Percentiles rank a stretch among this genome's conserved stretches.
phyloP scores from a whole-genome alignment of 1,140 invertebrate species.

The Pachyrhynchus sulphureomaculatus region DNA sequence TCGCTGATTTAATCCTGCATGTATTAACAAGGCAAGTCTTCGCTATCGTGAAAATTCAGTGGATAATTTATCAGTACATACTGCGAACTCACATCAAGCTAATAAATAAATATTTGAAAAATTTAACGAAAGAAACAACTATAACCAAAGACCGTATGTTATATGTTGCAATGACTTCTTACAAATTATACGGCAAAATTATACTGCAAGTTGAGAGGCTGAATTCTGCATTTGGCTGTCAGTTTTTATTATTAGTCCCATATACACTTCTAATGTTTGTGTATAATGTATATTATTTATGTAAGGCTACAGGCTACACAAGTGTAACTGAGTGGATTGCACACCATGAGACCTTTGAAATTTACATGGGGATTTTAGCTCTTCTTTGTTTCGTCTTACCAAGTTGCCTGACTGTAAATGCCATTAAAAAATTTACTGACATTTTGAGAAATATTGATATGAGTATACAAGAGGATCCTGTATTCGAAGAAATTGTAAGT shows the following conservation, averaged over 20 bases:
- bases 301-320: not conserved
- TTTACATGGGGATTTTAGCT: not conserved
- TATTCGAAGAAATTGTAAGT: conserved; percentile 9
- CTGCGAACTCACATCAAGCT: conserved; percentile 1
- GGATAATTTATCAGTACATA: conserved; percentile 1
- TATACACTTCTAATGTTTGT: not conserved
- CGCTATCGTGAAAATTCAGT: not conserved
- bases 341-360: not conserved
- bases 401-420: not conserved
- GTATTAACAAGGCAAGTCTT: not conserved
- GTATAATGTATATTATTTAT: conserved; percentile 3
- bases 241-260: conserved; percentile 1
- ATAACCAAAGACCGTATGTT: not conserved
- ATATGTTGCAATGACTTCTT: not conserved
- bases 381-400: conserved; percentile 5
- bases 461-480: not conserved
- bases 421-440: not conserved
- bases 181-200: conserved; percentile 10
- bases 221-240: conserved; percentile 4
- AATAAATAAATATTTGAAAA: conserved; percentile 11
- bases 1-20: not conserved
- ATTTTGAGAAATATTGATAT: conserved; percentile 7
- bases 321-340: not conserved
- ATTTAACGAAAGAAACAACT: not conserved
- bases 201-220: not conserved